phyloP scores from a whole-genome alignment of 2,113 vertebrate genomes.

The Gavialis gangeticus region DNA sequence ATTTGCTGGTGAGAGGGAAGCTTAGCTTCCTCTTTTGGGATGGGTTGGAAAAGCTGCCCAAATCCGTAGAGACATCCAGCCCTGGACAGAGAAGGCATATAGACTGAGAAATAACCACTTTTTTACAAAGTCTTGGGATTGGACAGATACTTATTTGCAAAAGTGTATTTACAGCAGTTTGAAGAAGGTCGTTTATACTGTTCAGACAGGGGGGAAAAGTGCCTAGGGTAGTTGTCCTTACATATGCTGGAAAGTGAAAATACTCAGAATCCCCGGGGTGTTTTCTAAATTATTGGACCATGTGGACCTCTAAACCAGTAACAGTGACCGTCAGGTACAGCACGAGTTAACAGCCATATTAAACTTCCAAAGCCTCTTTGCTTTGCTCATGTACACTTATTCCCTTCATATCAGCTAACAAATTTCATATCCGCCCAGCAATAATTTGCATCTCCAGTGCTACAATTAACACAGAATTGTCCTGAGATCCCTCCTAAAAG shows the following conservation, averaged over 20 bases:
- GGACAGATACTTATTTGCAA: background rate
- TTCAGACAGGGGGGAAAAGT: background rate
- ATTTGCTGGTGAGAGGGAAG: background rate
- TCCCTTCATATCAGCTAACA: no score
- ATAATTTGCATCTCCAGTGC: background rate
- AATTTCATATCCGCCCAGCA: background rate
- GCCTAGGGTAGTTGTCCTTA: background rate
- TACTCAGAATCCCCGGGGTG: background rate
- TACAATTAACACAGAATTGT: background rate
- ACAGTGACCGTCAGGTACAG: background rate
- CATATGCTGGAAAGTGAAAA: background rate
- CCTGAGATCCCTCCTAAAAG: background rate
- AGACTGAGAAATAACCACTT: background rate
- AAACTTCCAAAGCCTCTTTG: background rate
- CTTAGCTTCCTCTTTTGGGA: background rate
- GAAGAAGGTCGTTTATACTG: background rate
- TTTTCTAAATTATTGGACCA: background rate
- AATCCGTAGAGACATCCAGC: background rate
- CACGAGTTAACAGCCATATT: background rate
- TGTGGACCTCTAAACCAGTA: background rate
- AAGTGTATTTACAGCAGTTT: background rate
- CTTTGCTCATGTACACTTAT: background rate
- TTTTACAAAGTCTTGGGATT: background rate
- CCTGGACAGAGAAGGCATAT: background rate
- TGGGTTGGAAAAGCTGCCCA: background rate